Evolutionary conservation across 2,113 vertebrate species (phyloP).

Genomic region (Dicerorhinus sumatrensis): DNA sequence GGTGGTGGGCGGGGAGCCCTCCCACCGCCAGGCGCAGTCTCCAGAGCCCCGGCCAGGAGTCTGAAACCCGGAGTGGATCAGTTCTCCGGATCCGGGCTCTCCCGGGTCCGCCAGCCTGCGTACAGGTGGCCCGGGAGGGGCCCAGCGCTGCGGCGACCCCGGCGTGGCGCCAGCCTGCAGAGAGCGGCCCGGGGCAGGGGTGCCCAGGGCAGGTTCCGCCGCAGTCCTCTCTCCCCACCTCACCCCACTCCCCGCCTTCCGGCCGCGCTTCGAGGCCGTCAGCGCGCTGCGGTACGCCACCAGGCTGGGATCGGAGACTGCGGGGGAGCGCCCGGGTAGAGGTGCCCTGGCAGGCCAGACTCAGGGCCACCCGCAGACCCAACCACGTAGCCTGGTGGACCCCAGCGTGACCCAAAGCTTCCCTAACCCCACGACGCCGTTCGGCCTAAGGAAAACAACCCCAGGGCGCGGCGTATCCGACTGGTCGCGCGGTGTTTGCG

Average conservation of each 20-base stretch:
- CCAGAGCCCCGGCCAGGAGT: slow-evolving; percentile 36
- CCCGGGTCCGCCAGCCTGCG: slow-evolving; percentile 40
- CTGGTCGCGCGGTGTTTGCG: slow-evolving; percentile 38
- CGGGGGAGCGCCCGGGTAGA: slow-evolving; percentile 55
- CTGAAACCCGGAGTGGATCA: slow-evolving; percentile 78
- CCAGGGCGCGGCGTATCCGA: not conserved
- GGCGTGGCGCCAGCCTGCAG: slow-evolving; percentile 63
- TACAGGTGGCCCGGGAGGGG: slow-evolving; percentile 81
- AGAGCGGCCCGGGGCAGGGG: slow-evolving; percentile 7
- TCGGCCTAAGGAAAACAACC: slow-evolving; percentile 40
- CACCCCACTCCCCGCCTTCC: not conserved
- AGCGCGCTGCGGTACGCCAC: slow-evolving; percentile 16
- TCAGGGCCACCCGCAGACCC: not conserved
- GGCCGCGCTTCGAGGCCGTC: slow-evolving; percentile 32
- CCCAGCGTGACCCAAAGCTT: slow-evolving; percentile 40
- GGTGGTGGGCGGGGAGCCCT: slow-evolving; percentile 66
- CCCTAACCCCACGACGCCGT: not conserved
- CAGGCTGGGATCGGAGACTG: slow-evolving; percentile 56
- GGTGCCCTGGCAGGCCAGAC: not conserved
- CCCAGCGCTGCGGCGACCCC: slow-evolving; percentile 67
- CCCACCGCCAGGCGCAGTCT: slow-evolving; percentile 66
- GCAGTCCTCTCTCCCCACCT: not conserved
- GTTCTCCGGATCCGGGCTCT: slow-evolving; percentile 62
- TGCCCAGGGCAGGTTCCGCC: slow-evolving; percentile 41
- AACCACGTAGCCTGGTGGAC: not conserved